Percentiles rank a stretch among this genome's conserved stretches.
phyloP scores from a whole-genome alignment of 2,113 vertebrate species.

The Dascyllus trimaculatus region DNA sequence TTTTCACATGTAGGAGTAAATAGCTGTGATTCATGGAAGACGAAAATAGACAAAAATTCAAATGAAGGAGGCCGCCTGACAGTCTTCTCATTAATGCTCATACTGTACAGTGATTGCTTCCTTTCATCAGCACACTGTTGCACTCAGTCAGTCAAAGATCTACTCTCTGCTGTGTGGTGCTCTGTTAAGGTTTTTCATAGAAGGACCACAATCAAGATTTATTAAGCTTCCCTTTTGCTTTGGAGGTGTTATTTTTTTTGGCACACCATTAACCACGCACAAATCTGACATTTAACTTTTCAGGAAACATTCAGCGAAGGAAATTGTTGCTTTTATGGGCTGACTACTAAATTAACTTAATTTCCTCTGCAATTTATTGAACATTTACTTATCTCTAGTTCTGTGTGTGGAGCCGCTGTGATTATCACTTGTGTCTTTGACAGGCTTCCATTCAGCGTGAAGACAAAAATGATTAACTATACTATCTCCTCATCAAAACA shows the following conservation, averaged over 20 bases:
- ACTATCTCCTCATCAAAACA: conserved; percentile 47
- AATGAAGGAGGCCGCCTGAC: conserved; percentile 27
- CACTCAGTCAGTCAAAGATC: conserved; percentile 27
- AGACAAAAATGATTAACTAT: conserved; percentile 34
- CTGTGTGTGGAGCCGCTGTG: conserved; percentile 19
- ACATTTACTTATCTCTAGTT: not conserved
- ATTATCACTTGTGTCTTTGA: conserved; percentile 57
- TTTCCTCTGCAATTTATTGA: conserved; percentile 41
- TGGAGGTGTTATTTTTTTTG: conserved; percentile 32
- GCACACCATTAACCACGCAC: conserved; percentile 31
- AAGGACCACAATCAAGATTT: conserved; percentile 49
- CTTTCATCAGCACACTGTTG: conserved; percentile 60
- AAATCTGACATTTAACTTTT: conserved; percentile 37
- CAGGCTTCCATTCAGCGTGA: conserved; percentile 23
- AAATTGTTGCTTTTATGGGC: conserved; percentile 47
- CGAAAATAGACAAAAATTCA: conserved; percentile 34
- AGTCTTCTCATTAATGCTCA: conserved; percentile 32
- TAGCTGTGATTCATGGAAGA: conserved; percentile 37
- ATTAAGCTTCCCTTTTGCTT: conserved; percentile 30
- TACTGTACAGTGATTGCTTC: conserved; percentile 52
- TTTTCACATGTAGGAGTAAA: conserved; percentile 36
- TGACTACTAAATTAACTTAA: conserved; percentile 34
- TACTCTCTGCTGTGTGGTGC: conserved; percentile 1
- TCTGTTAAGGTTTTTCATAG: conserved; percentile 69
- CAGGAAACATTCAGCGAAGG: conserved; percentile 17